Evolutionary conservation across 2,888 invertebrate species (phyloP), one percentile per base, ranked within the genome.

Genomic region (Ectemnius cavifrons): DNA sequence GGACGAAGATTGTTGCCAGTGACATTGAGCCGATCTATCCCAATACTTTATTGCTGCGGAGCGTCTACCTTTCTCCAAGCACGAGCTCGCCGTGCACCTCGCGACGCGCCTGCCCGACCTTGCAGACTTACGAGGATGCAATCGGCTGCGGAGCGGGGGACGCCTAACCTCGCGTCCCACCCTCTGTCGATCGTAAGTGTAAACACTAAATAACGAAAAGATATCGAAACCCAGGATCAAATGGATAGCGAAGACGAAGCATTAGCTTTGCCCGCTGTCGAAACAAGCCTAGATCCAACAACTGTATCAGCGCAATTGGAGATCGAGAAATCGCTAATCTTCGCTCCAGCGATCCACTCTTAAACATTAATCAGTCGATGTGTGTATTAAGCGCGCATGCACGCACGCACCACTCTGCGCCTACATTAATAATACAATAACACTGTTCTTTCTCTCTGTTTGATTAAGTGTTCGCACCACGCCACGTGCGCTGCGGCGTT

Each of bases 341-440:
- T 78, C 78, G 78, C 78, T 78, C 66, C 69, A 69, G 78, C 78
- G 69, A 78, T 78, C 78, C 78, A 78, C 62, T 74, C 78, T 78
- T 78, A 78, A 52, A 78, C 74, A 65, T 68, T 83, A 80, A 82
- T 82, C 81, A 83, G 82, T 82, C 79, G 81, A 82, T 81, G 82
- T 81, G 75, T 76, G 20, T 49, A 52, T 71, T 58, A 78, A 76
- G 71, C 75, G 76, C 78, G 73, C 65, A 47, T 63, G 63, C 59
- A 52, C 73, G 67, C 69, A 47, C 58, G 56, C 56, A 61, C 63
- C 57, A 16, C 71, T 68, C 59, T 46, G 63, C 47, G 13, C 27
- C 57, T 69, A 74, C 57, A 77, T 63, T 78, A 82, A 62, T 73
- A 23, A 77, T 81, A 80, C 74, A 72, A 81, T 81, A 82, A 82